Conservation (phyloP, 2,888 invertebrate genomes). For the Calephelis perditalis region DNA sequence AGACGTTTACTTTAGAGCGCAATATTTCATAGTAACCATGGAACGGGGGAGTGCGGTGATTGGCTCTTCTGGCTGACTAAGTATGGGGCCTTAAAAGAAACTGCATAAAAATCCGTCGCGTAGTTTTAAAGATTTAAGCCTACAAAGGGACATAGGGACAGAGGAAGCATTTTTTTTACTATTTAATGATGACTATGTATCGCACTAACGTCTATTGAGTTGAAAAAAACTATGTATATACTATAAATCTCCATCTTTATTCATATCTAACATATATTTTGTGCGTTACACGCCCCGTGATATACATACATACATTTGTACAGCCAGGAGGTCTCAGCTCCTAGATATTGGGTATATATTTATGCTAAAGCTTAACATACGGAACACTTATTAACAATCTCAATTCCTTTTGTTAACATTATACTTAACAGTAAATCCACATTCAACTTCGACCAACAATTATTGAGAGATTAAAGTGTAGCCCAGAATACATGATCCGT, state of each 20-base stretch:
- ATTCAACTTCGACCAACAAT: not conserved
- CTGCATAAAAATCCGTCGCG: too few relatives aligned
- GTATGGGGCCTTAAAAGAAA: too few relatives aligned
- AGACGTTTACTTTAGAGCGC: too few relatives aligned
- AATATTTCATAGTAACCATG: too few relatives aligned
- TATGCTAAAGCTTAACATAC: slow-evolving; percentile 19
- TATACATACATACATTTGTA: slow-evolving; percentile 7
- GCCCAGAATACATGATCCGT: too few relatives aligned
- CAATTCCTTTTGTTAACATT: slow-evolving; percentile 25
- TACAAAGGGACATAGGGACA: too few relatives aligned
- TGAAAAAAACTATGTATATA: not conserved
- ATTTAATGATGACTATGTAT: not conserved
- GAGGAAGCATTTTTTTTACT: too few relatives aligned
- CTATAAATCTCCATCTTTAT: slow-evolving; percentile 10
- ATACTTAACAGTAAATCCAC: not conserved
- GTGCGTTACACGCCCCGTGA: slow-evolving; percentile 4
- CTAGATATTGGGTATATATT: not conserved
- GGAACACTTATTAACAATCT: slow-evolving; percentile 25
- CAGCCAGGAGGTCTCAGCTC: not conserved
- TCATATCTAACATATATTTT: slow-evolving; percentile 9
- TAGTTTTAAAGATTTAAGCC: too few relatives aligned
- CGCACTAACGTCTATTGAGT: too few relatives aligned
- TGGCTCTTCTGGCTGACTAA: too few relatives aligned
- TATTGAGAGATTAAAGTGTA: not conserved
- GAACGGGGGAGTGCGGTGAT: too few relatives aligned